Evolutionary conservation across 2,888 invertebrate genomes (phyloP), one percentile per base, ranked within the genome.

Genomic region (Margaritifera margaritifera): DNA sequence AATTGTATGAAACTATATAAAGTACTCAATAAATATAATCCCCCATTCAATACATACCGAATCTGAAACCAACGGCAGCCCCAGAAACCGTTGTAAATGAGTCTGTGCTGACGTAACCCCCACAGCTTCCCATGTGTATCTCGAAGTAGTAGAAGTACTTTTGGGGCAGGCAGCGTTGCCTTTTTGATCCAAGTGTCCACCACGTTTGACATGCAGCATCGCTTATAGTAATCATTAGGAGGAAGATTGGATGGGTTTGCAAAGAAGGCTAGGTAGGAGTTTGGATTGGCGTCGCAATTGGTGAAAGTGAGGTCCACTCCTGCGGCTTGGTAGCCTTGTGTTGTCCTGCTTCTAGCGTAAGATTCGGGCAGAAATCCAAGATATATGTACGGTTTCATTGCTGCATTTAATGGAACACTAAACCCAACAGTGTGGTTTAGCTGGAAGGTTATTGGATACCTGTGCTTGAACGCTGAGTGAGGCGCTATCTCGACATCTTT

Each of bases 101-200:
- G 24, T 50, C 42, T 8, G 18, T 64, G 42, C 42, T 42, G 42
- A 42, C 42, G 2, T 42, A 42, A 0, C 42, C 42, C 11, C 42
- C 42, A 42, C 42, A 55, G 18, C 64, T 55, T 6, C 64, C 64
- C 55, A 64, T 55, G 42, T 64, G 64, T 55, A 64, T 64, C 55
- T 64, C 64, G 56, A n/a, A 64, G 55, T 53, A 6, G 56, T 56
- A 64, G 64, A n/a, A 64, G 56, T 22, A 64, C n/a, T 55, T 19
- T 18, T 55, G 22, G 2, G 64, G 64, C 55, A 64, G 27, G n/a
- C 55, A 25, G 18, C 50, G 54, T 54, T 8, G 64, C 64, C n/a
- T 22, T 19, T 19, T 19, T 56, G 8, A 64, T 50, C 64, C 64
- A 64, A 22, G 25, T 50, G 25, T 42, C 50, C 2, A 64, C 50